Conservation (phyloP, 2,797 vertebrate species). For the Squalus acanthias region DNA sequence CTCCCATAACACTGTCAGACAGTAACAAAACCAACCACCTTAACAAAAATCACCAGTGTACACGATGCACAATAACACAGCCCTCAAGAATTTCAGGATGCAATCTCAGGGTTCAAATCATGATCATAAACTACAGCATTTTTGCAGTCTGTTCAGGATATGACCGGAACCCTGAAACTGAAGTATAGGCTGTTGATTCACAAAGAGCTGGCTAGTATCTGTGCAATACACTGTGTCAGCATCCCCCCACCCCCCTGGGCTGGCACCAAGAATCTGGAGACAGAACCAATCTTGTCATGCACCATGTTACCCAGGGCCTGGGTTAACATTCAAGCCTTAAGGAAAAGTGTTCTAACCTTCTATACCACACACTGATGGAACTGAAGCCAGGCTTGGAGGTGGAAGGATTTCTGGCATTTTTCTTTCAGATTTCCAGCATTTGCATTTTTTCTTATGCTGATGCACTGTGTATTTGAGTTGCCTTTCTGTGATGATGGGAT, state of each 20-base stretch:
- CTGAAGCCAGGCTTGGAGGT: background rate
- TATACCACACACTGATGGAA: background rate
- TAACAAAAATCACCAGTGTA: background rate
- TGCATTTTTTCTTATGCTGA: background rate
- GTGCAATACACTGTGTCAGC: background rate
- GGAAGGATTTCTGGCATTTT: background rate
- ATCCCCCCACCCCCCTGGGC: background rate
- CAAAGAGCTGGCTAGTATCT: background rate
- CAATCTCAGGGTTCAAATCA: background rate
- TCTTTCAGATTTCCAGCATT: background rate
- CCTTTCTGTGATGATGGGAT: constrained; percentile 13
- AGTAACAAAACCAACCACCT: too few relatives aligned
- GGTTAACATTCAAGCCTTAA: background rate
- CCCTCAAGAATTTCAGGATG: background rate
- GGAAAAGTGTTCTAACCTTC: background rate
- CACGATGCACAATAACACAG: background rate
- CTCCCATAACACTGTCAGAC: background rate
- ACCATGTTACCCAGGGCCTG: background rate
- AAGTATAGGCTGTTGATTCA: background rate
- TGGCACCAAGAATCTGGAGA: background rate
- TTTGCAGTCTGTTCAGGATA: background rate
- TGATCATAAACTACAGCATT: too few relatives aligned
- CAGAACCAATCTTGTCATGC: background rate
- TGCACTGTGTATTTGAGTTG: background rate
- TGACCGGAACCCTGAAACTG: background rate